Evolutionary conservation across 2,888 invertebrate genomes (phyloP).

Genomic region (Tupiocoris notatus): DNA sequence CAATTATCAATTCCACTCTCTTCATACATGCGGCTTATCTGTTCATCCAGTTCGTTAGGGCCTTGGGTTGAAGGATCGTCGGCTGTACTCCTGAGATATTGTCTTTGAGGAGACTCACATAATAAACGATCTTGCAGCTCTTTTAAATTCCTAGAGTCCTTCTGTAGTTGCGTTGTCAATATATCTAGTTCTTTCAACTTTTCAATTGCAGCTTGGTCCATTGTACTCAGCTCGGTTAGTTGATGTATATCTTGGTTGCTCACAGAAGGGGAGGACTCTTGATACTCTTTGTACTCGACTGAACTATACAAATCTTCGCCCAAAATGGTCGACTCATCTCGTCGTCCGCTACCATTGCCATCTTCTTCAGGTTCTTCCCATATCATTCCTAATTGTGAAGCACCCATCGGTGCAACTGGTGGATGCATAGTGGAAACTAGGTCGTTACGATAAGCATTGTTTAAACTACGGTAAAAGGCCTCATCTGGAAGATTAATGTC

Average conservation of each 20-base stretch:
- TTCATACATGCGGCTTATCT: conserved; percentile 66
- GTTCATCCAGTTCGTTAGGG: conserved; percentile 67
- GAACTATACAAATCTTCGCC: conserved; percentile 69
- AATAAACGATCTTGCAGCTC: conserved; percentile 70
- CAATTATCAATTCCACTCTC: conserved; percentile 65
- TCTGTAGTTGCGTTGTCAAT: conserved; percentile 71
- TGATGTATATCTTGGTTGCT: conserved; percentile 77
- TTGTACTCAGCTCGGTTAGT: conserved; percentile 69
- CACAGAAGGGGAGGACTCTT: conserved; percentile 71
- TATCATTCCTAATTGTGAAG: conserved; percentile 79
- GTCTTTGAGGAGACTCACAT: conserved; percentile 47
- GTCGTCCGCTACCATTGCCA: conserved; percentile 54
- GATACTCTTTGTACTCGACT: conserved; percentile 74
- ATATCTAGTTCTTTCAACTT: conserved; percentile 77
- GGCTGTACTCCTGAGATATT: conserved; percentile 42
- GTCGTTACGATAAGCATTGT: conserved; percentile 83
- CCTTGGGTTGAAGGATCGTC: conserved; percentile 60
- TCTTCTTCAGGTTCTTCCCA: conserved; percentile 82
- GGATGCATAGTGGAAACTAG: conserved; percentile 57
- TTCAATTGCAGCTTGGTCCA: conserved; percentile 75
- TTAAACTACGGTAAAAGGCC: conserved; percentile 82
- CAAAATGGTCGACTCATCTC: conserved; percentile 53
- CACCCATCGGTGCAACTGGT: conserved; percentile 56
- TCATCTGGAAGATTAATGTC: conserved; percentile 71
- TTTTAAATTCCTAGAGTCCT: conserved; percentile 74